Conservation (phyloP, 2,797 vertebrate species). For the Botia kubotai region DNA sequence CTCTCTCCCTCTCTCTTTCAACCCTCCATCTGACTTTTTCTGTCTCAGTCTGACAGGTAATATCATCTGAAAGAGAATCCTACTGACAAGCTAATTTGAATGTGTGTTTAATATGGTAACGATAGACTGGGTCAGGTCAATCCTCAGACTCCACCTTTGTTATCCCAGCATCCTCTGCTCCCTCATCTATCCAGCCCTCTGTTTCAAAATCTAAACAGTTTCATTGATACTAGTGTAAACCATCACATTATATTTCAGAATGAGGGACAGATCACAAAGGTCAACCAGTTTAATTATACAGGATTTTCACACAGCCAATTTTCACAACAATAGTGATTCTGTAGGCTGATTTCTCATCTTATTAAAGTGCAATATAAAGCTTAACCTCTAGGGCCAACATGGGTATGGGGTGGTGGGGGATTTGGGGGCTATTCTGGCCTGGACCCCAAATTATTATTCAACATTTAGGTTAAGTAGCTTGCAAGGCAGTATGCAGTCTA, state of each 20-base stretch:
- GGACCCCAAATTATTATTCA: not conserved
- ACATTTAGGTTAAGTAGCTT: constrained; percentile 1
- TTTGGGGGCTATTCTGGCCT: too few species aligned
- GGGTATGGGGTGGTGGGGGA: not conserved
- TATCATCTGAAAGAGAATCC: constrained; percentile 68
- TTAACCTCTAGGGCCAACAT: constrained; percentile 2
- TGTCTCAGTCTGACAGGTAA: constrained; percentile 74
- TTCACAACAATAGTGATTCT: not conserved
- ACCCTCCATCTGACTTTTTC: constrained; percentile 64
- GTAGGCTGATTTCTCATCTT: not conserved
- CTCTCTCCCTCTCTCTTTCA: constrained; percentile 21
- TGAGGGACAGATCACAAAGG: not conserved
- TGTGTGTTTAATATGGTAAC: constrained; percentile 78
- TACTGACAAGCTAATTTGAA: constrained; percentile 79
- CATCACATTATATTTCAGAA: not conserved
- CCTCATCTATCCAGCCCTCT: constrained; percentile 58
- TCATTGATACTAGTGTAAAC: not conserved
- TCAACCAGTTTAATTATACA: not conserved
- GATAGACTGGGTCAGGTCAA: constrained; percentile 66
- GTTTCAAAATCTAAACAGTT: not conserved
- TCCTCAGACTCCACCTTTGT: constrained; percentile 30
- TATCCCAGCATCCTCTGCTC: constrained; percentile 12
- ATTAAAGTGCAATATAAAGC: constrained; percentile 18
- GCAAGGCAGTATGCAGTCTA: not conserved
- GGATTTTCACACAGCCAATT: not conserved